Conservation (phyloP, 2,888 invertebrate species). For the Metopia argyrocephala region DNA sequence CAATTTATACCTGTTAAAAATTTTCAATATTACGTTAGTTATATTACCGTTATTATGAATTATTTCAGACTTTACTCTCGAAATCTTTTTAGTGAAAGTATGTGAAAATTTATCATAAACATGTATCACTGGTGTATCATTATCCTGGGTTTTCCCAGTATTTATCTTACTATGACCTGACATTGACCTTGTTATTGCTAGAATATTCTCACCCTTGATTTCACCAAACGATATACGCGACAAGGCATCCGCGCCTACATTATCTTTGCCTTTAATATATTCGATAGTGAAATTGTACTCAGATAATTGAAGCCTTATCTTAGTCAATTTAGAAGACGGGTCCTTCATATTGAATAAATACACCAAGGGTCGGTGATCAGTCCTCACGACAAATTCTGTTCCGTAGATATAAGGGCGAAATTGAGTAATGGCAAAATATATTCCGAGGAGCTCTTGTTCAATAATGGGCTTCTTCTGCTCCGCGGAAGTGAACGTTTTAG, state of each 20-base stretch:
- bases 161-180: background rate
- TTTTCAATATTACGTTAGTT: background rate
- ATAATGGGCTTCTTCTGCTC: conserved; percentile 21
- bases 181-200: conserved; percentile 13
- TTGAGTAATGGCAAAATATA: conserved; percentile 64
- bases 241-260: conserved; percentile 27
- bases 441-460: conserved; percentile 64
- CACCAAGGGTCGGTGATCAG: conserved; percentile 66
- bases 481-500: conserved; percentile 10
- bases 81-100: background rate
- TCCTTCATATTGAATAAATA: conserved; percentile 63
- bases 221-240: conserved; percentile 33
- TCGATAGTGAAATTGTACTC: conserved; percentile 34
- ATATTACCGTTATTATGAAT: background rate
- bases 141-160: background rate
- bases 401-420: conserved; percentile 64
- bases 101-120: conserved; percentile 18
- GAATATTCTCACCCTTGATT: conserved; percentile 20
- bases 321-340: conserved; percentile 10
- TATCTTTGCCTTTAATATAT: conserved; percentile 27
- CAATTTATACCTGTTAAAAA: conserved; percentile 14
- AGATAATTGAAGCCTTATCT: conserved; percentile 23
- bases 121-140: background rate
- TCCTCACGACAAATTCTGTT: conserved; percentile 61
- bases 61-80: conserved; percentile 4